Evolutionary conservation across 2,888 invertebrate genomes (phyloP).

Genomic region (Pseudolycoriella hygida): DNA sequence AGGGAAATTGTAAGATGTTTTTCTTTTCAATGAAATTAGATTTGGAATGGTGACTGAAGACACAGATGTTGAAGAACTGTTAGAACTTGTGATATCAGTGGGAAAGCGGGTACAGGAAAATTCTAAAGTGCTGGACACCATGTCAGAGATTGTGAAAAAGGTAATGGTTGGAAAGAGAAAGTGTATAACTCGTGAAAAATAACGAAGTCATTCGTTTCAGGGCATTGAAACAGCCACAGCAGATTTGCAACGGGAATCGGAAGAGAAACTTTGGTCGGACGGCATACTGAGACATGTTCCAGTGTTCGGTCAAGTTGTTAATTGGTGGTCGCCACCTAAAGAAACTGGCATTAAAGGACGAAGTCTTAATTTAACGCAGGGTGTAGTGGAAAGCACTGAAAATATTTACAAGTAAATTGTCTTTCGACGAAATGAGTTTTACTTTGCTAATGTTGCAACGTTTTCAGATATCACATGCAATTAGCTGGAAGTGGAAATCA

Average conservation of each 20-base stretch:
- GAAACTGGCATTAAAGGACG: slow-evolving; percentile 64
- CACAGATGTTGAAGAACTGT: slow-evolving; percentile 80
- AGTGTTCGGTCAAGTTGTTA: slow-evolving; percentile 81
- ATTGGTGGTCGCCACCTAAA: slow-evolving; percentile 83
- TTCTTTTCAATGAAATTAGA: too few relatives aligned
- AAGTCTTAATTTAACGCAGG: slow-evolving; percentile 59
- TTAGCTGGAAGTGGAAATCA: slow-evolving; percentile 38
- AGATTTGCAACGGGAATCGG: slow-evolving; percentile 79
- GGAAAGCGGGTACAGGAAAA: slow-evolving; percentile 90
- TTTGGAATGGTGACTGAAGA: slow-evolving; percentile 96
- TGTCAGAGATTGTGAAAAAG: slow-evolving; percentile 82
- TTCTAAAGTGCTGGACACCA: slow-evolving; percentile 76
- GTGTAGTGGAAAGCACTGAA: slow-evolving; percentile 66
- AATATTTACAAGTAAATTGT: slow-evolving; percentile 41
- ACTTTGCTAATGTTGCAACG: too few relatives aligned
- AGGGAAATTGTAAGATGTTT: too few relatives aligned
- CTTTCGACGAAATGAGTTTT: not conserved
- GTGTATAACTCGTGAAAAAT: not conserved
- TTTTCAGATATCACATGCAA: slow-evolving; percentile 60
- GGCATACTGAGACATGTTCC: slow-evolving; percentile 88
- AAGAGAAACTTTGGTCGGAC: slow-evolving; percentile 82
- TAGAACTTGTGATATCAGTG: slow-evolving; percentile 67
- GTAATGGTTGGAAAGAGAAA: slow-evolving; percentile 12
- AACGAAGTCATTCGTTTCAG: slow-evolving; percentile 19
- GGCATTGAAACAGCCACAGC: slow-evolving; percentile 87